Evolutionary conservation across 2,113 vertebrate genomes (phyloP), one percentile per base, ranked within the genome.

Genomic region (Muntiacus reevesi): DNA sequence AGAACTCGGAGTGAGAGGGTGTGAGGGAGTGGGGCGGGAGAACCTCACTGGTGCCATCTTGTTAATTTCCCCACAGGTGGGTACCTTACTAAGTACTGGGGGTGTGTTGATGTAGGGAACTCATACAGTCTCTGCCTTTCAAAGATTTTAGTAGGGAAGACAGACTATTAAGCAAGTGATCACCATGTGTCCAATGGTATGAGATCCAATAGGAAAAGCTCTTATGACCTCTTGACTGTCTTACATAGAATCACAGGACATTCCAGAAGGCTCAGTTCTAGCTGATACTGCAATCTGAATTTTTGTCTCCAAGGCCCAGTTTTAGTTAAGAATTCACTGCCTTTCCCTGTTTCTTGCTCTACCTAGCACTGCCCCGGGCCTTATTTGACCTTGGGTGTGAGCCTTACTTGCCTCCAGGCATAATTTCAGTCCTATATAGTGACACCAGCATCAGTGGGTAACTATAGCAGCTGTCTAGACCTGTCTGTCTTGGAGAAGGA

Each of bases 101-200:
- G 71, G 12, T 27, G 15, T 76, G 36, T 43, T 76, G 4, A 33
- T 36, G 60, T 55, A 57, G 28, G 36, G 15, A 60, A 45, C 2
- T 3, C 5, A 89, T 55, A 7, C 11, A 50, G 21, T 62, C 3
- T 2, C 40, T 7, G 28, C 7, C 57, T 12, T 94, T 92, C 15
- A 40, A 27, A 36, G 15, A 71, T 78, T 84, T 87, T 36, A 57
- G 59, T 9, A 90, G 19, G 16, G 21, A 95, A 45, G 47, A 36
- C 6, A 87, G 19, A 79, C 16, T 30, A 19, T 28, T 43, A 52
- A 52, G 67, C 5, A 74, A 43, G n/a, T 21, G 60, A 7, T 10
- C 11, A 28, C 1, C 15, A 6, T 33, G 6, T 16, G 55, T 15
- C 7, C 17, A 19, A 13, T 21, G 3, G 11, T 10, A 27, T 43